A percentile compares a stretch with the other conserved stretches of the same genome.
These are phyloP conservation scores for Oreochromis niloticus DNA, from an alignment of 2,113 vertebrate genomes.

Conservation along the genomic window DNA sequence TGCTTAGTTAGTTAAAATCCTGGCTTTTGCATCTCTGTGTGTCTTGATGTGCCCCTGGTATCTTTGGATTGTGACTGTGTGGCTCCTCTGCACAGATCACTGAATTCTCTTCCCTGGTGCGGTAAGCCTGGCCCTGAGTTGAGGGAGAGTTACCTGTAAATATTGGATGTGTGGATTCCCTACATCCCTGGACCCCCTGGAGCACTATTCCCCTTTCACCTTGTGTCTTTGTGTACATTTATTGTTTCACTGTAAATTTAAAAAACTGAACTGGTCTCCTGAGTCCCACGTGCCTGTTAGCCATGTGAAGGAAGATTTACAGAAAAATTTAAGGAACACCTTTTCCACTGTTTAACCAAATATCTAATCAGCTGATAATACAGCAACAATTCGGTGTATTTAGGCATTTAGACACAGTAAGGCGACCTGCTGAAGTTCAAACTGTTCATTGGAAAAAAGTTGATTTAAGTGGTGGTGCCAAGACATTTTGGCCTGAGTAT, in stretches of 20 bases:
- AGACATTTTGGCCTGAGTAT: too few species aligned
- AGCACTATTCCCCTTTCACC: not conserved
- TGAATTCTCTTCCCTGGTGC: not conserved
- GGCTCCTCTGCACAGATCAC: not conserved
- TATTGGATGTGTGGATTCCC: not conserved
- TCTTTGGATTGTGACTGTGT: not conserved
- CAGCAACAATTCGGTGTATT: too few species aligned
- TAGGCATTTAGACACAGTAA: too few species aligned
- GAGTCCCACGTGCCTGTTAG: not conserved
- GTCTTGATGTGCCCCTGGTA: not conserved
- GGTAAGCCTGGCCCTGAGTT: not conserved
- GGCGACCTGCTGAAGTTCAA: too few species aligned
- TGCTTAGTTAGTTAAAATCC: not conserved
- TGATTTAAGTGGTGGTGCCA: too few species aligned
- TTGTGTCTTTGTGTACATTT: not conserved
- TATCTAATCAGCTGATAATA: not conserved
- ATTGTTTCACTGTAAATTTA: not conserved
- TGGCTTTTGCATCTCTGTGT: accelerated
- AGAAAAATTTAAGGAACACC: not conserved
- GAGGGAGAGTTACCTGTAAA: not conserved
- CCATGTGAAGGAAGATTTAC: not conserved
- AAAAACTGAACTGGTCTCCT: not conserved
- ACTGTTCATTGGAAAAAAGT: too few species aligned
- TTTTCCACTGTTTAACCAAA: not conserved
- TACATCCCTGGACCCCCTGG: not conserved